A percentile compares a stretch with the other conserved stretches of the same genome.
Conservation (phyloP, 2,797 vertebrate species). For the Iguana delicatissima region DNA sequence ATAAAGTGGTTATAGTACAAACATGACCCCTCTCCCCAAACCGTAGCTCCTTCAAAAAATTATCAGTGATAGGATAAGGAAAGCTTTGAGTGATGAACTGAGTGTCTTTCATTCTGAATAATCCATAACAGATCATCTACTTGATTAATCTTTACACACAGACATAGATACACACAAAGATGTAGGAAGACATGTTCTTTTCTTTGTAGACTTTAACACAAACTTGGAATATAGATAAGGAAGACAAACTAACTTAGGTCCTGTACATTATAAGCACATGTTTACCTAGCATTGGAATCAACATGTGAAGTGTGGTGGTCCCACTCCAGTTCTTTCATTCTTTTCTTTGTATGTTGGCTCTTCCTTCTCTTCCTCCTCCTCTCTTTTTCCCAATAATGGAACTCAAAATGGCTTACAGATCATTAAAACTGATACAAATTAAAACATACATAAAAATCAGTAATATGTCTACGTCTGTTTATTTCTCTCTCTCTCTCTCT, state of each 20-base stretch:
- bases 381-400: too few relatives aligned
- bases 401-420: too few relatives aligned
- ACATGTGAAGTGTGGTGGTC: too few relatives aligned
- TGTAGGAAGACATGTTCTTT: too few relatives aligned
- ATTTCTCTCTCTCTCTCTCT: too few relatives aligned
- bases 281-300: too few relatives aligned
- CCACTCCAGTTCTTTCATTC: too few relatives aligned
- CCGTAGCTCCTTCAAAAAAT: neutral
- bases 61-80: neutral
- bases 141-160: neutral
- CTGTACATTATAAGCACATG: neutral
- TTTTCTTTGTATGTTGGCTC: too few relatives aligned
- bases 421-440: too few relatives aligned
- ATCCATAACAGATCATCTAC: neutral
- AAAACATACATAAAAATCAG: too few relatives aligned
- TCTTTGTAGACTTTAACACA: neutral
- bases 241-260: neutral
- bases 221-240: neutral
- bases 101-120: neutral
- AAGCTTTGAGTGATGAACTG: neutral
- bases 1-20: neutral
- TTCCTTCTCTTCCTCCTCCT: too few relatives aligned
- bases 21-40: neutral
- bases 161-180: neutral
- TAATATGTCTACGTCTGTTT: too few relatives aligned